These are phyloP conservation scores for Ciona savignyi DNA, from an alignment of 23 tunicate genomes.

Conservation along the genomic window DNA sequence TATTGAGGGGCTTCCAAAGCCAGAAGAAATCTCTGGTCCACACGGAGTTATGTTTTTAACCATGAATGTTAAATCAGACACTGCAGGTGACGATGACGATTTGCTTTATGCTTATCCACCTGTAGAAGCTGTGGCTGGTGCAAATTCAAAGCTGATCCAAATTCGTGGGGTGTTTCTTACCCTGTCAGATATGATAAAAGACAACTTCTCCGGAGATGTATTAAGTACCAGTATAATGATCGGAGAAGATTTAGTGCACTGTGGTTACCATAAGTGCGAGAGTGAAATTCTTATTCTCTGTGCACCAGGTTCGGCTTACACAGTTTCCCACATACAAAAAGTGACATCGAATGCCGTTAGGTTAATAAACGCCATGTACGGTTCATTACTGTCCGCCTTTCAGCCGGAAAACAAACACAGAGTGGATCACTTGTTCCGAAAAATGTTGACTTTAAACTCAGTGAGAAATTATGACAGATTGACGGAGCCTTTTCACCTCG, in stretches of 20 bases:
- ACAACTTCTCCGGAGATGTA: slow-evolving; percentile 30
- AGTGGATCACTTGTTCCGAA: slow-evolving; percentile 63
- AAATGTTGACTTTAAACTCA: slow-evolving; percentile 23
- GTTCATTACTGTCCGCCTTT: slow-evolving; percentile 35
- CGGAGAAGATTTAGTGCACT: slow-evolving; percentile 49
- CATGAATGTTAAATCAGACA: slow-evolving; percentile 50
- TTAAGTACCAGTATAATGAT: slow-evolving; percentile 37
- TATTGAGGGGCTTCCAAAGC: background rate
- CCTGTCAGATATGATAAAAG: slow-evolving; percentile 52
- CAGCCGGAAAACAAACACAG: slow-evolving; percentile 52
- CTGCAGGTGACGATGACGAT: slow-evolving; percentile 74
- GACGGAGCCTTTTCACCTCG: background rate
- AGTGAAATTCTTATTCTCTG: slow-evolving; percentile 61
- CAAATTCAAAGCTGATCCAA: slow-evolving; percentile 33
- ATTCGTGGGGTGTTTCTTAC: slow-evolving; percentile 73
- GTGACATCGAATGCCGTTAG: slow-evolving; percentile 26
- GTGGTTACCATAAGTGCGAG: slow-evolving; percentile 40
- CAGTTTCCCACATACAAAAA: slow-evolving; percentile 43
- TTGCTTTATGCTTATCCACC: slow-evolving; percentile 53
- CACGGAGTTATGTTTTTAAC: background rate
- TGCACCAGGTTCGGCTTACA: slow-evolving; percentile 30
- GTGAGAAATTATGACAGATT: background rate
- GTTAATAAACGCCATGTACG: slow-evolving; percentile 47
- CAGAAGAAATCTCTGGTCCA: background rate
- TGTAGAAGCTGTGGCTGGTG: slow-evolving; percentile 1